A percentile compares a stretch with the other conserved stretches of the same genome.
Evolutionary conservation across 2,888 invertebrate genomes (phyloP).

Genomic region (Agriotes lineatus): DNA sequence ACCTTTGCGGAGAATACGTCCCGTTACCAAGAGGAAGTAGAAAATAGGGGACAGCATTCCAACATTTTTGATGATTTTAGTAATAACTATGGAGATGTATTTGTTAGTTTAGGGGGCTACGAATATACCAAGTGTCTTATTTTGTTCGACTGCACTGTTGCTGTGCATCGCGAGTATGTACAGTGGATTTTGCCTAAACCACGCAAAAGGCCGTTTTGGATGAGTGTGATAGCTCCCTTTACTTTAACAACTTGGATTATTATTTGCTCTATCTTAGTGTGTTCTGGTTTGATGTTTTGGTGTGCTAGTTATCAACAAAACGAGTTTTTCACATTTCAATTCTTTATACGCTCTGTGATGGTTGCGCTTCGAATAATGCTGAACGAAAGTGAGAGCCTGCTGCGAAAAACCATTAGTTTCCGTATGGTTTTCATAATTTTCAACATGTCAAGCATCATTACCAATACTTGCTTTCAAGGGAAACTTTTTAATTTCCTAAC

Average conservation of each 20-base stretch:
- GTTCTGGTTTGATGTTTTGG: slow-evolving; percentile 19
- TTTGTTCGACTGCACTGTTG: slow-evolving; percentile 13
- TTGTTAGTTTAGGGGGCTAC: background rate
- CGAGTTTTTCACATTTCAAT: background rate
- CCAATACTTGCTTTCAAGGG: slow-evolving; percentile 25
- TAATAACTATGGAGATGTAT: slow-evolving; percentile 14
- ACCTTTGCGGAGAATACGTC: background rate
- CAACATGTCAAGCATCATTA: slow-evolving; percentile 1
- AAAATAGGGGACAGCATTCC: background rate
- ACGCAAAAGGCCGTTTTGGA: slow-evolving; percentile 28
- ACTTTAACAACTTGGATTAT: slow-evolving; percentile 3
- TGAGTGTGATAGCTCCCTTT: slow-evolving; percentile 23
- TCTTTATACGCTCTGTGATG: background rate
- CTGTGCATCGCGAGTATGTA: slow-evolving; percentile 7
- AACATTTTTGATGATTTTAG: slow-evolving; percentile 16
- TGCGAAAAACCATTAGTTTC: slow-evolving; percentile 2
- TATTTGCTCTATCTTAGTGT: background rate
- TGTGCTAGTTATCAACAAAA: background rate
- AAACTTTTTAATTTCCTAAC: slow-evolving; percentile 26
- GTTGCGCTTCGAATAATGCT: slow-evolving; percentile 2
- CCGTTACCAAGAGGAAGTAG: background rate
- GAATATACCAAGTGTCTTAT: slow-evolving; percentile 16
- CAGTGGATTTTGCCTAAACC: slow-evolving; percentile 35
- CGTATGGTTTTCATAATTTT: slow-evolving; percentile 8
- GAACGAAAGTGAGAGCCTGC: background rate